Conservation (phyloP, 2,888 invertebrate genomes). For the Escarpia spicata region DNA sequence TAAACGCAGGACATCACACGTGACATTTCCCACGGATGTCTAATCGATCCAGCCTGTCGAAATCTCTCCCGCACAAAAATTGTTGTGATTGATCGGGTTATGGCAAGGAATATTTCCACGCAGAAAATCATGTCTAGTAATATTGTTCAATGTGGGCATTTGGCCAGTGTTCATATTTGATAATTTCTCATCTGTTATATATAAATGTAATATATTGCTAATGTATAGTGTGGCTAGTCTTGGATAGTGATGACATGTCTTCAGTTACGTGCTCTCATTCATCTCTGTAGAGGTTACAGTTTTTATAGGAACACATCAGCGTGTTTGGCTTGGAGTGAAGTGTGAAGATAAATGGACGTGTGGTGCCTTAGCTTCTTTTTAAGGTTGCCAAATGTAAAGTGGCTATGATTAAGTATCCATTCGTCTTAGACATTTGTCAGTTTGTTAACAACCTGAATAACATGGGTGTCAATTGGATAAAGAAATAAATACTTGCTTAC, state of each 20-base stretch:
- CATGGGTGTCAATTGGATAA: neutral
- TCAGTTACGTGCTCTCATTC: neutral
- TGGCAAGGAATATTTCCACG: neutral
- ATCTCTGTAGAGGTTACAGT: neutral
- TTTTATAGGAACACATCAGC: neutral
- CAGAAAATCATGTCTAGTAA: neutral
- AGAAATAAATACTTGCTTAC: neutral
- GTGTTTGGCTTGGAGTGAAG: neutral
- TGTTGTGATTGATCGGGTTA: neutral
- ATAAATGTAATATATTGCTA: neutral
- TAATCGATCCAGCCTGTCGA: slow-evolving; percentile 8
- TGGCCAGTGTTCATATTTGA: neutral
- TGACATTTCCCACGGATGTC: neutral
- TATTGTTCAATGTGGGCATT: neutral
- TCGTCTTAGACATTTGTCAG: neutral
- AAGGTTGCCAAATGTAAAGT: neutral
- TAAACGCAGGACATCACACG: neutral
- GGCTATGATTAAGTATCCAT: neutral
- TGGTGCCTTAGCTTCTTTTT: neutral
- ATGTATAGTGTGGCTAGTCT: neutral
- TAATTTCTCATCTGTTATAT: neutral
- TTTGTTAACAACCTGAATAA: neutral
- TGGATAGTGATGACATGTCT: neutral
- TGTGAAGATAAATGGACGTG: neutral
- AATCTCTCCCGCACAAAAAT: neutral